These are phyloP conservation scores for Lepilemur septentrionalis DNA, from an alignment of 2,797 vertebrate species.

Conservation along the genomic window DNA sequence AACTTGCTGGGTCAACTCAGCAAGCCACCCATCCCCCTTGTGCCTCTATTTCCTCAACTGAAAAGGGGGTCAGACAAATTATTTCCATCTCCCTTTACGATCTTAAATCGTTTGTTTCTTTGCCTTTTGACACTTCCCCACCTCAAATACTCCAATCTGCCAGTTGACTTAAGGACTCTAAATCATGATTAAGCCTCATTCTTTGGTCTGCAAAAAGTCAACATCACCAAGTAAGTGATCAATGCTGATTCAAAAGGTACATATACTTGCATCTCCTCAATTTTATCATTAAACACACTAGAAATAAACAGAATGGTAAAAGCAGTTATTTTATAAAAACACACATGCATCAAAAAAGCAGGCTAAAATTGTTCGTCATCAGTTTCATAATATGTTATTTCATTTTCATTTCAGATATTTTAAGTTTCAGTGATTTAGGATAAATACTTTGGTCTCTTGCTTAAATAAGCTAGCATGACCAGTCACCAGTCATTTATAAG, in stretches of 20 bases:
- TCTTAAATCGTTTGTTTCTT: not conserved
- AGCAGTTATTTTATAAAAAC: not conserved
- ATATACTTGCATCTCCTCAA: not conserved
- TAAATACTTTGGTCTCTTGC: not conserved
- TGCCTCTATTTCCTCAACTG: not conserved
- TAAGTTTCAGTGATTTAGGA: not conserved
- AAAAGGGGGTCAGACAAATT: not conserved
- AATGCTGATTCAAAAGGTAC: not conserved
- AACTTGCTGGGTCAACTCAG: not conserved
- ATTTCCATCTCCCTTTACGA: not conserved
- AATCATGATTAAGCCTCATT: not conserved
- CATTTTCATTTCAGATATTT: not conserved
- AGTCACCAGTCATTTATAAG: not conserved
- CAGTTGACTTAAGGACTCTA: not conserved
- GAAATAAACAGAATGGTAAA: not conserved
- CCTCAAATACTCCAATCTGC: not conserved
- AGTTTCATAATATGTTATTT: not conserved
- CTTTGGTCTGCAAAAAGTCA: not conserved
- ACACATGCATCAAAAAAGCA: not conserved
- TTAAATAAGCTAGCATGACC: not conserved
- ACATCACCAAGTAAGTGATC: not conserved
- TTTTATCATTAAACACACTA: not conserved
- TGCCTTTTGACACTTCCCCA: not conserved
- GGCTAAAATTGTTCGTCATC: not conserved
- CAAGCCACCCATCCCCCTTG: not conserved